Percentiles rank a stretch among this genome's conserved stretches.
Evolutionary conservation across 2,797 vertebrate genomes (phyloP).

Genomic region (Carcharodon carcharias): DNA sequence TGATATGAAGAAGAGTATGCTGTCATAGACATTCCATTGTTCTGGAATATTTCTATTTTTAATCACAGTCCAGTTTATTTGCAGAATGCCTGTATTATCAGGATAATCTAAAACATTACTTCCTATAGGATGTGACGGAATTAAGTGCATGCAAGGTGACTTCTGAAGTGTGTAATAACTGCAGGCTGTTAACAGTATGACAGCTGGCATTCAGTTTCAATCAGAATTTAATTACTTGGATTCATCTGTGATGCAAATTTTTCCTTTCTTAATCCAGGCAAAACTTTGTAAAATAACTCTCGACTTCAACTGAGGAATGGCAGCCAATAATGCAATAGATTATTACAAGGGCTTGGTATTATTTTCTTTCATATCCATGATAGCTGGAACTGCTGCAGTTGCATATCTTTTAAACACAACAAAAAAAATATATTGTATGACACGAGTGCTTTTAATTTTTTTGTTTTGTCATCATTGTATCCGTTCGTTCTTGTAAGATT

Average conservation of each 20-base stretch:
- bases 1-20: not conserved
- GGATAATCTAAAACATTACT: constrained; percentile 4
- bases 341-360: not conserved
- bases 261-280: not conserved
- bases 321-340: not conserved
- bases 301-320: not conserved
- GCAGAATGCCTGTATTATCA: constrained; percentile 5
- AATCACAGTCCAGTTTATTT: constrained; percentile 3
- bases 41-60: constrained; percentile 19
- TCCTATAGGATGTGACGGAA: not conserved
- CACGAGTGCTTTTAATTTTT: not conserved
- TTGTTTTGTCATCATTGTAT: not conserved
- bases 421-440: not conserved
- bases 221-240: not conserved
- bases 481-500: not conserved
- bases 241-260: not conserved
- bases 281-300: constrained; percentile 13
- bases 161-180: not conserved
- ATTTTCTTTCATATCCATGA: not conserved
- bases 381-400: constrained; percentile 8
- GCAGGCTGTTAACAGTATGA: constrained; percentile 50
- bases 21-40: not conserved
- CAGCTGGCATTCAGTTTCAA: constrained; percentile 54
- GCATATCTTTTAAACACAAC: not conserved
- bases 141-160: not conserved